phyloP scores from a whole-genome alignment of 2,888 invertebrate genomes.

The Ornithoptera priamus region DNA sequence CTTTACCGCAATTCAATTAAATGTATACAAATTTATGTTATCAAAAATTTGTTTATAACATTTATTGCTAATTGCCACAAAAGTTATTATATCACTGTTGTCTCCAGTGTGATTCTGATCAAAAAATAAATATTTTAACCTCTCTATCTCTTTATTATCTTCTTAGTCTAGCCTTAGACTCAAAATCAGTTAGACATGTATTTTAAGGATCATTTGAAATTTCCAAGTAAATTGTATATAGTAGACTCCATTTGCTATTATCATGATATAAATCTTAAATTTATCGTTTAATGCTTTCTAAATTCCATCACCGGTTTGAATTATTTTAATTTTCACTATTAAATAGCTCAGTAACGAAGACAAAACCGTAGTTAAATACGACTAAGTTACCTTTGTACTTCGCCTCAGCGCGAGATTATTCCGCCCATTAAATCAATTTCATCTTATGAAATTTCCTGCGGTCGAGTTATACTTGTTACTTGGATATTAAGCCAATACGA shows the following conservation, averaged over 20 bases:
- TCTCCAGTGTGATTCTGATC: not conserved
- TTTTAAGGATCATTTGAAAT: not conserved
- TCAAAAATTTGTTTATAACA: not conserved
- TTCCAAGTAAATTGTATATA: not conserved
- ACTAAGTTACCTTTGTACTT: constrained; percentile 25
- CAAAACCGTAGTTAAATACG: constrained; percentile 14
- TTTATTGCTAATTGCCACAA: not conserved
- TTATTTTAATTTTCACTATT: constrained; percentile 16
- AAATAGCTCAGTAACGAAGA: constrained; percentile 25
- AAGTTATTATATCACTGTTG: too few species aligned
- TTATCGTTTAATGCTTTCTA: not conserved
- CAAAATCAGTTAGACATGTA: too few species aligned
- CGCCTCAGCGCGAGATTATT: constrained; percentile 20
- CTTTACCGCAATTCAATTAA: constrained; percentile 36
- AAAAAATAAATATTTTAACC: not conserved
- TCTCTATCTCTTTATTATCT: not conserved
- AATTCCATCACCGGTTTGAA: not conserved
- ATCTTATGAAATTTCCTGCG: constrained; percentile 18
- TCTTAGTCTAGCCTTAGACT: too few species aligned
- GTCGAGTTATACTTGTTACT: constrained; percentile 15
- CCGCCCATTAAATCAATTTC: constrained; percentile 24
- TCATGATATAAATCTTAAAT: not conserved
- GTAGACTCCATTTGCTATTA: not conserved
- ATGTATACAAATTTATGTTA: not conserved
- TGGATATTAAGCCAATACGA: constrained; percentile 21